phyloP scores from a whole-genome alignment of 2,797 vertebrate genomes.

The Pampus argenteus region DNA sequence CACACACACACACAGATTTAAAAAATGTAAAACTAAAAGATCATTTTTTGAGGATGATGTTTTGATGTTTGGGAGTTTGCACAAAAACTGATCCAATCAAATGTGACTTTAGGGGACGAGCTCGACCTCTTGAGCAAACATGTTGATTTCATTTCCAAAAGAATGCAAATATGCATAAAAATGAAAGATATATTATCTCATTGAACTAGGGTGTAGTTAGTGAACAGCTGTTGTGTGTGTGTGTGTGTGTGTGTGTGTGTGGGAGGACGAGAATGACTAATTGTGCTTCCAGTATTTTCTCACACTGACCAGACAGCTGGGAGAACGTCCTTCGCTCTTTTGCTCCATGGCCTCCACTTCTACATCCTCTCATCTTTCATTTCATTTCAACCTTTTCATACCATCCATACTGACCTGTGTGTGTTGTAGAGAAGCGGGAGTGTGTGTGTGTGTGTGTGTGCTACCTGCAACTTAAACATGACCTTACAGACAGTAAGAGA shows the following conservation, averaged over 20 bases:
- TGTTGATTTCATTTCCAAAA: too few species aligned
- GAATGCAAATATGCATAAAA: too few species aligned
- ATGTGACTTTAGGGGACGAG: too few species aligned
- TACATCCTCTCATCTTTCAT: neutral
- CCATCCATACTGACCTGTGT: neutral
- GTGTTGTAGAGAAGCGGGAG: too few species aligned
- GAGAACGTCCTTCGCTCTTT: neutral
- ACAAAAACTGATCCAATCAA: too few species aligned
- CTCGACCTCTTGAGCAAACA: too few species aligned
- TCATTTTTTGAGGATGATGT: too few species aligned
- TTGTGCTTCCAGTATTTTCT: conserved; percentile 20
- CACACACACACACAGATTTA: conserved; percentile 4
- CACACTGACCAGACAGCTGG: conserved; percentile 20
- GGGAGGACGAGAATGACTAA: conserved; percentile 39
- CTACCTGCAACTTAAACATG: too few species aligned
- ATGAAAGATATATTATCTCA: neutral
- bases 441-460: too few species aligned
- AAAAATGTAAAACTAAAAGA: too few species aligned
- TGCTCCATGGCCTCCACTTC: neutral
- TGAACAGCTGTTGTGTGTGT: conserved; percentile 5
- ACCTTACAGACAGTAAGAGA: conserved; percentile 2
- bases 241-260: conserved; percentile 8
- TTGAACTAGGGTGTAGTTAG: neutral
- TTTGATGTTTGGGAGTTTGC: too few species aligned
- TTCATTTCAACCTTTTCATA: too few species aligned